Base-by-base conservation (phyloP, 2,113 vertebrate genomes). In the Echinops telfairi region DNA sequence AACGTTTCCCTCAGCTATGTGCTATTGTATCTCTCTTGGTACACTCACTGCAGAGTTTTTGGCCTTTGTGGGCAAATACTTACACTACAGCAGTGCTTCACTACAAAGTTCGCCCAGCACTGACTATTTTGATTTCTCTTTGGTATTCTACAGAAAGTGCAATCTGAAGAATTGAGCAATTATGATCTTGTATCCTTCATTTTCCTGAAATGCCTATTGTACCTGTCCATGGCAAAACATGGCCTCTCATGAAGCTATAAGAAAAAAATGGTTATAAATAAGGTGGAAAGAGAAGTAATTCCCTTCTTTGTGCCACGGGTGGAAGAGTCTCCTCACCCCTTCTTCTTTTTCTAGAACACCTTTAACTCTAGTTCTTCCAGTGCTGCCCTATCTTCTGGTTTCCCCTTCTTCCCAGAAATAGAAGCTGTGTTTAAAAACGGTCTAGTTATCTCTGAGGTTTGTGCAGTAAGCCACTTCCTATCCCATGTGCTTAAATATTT, bases 241-340 rank as follows among this genome's bases (percentile, higher is more conserved):
- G 53, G 17, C 38, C n/a, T 38, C 58, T 77, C 29, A 33, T 68
- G 76, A 76, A 22, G 62, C 40, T 43, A 3, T 82, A 36, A 76
- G 58, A 82, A 10, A 10, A 17, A 94, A 66, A 86, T 31, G 29
- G 16, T 86, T 75, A 38, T 66, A 81, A 43, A 94, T 81, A 81
- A 66, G 19, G 17, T 58, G 66, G 66, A 15, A 90, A 94, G 43
- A 90, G 11, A 75, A 53, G 12, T 0, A 16, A 3, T 47, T 93
- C 17, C n/a, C 33, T 31, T 60, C 70, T 3, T 20, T 3, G 17
- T 16, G 60, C 60, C 16, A 23, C n/a, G n/a, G 4, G 17, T 64
- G 75, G 43, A 53, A 76, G 36, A 90, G 33, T 57, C 38, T 90
- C 19, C 36, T 57, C 38, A 23, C 6, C 64, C 5, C 3, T 53